These are phyloP conservation scores for Balaenoptera acutorostrata DNA, from an alignment of 2,113 vertebrate genomes.

Conservation along the genomic window DNA sequence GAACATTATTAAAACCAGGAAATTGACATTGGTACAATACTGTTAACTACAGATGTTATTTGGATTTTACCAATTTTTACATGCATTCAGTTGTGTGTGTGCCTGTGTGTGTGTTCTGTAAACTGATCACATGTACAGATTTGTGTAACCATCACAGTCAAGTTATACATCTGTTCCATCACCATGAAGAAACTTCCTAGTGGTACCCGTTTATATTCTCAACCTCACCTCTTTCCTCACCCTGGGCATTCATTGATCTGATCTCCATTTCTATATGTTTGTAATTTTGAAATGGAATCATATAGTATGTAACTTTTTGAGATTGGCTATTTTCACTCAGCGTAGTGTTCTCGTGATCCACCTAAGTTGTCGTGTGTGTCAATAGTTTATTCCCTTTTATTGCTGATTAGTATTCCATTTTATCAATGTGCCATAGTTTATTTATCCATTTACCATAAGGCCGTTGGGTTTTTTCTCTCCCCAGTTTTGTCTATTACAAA, in stretches of 20 bases:
- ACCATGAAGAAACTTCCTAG: neutral
- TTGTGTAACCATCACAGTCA: neutral
- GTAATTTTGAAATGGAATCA: neutral
- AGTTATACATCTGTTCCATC: neutral
- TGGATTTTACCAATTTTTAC: neutral
- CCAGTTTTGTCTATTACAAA: no score
- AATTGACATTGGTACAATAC: neutral
- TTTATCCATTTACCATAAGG: no score
- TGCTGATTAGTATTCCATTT: no score
- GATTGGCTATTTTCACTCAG: no score
- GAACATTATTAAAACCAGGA: no score
- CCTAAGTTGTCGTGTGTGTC: no score
- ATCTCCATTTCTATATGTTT: neutral
- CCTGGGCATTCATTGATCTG: neutral
- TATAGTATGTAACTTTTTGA: neutral
- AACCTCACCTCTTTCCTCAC: neutral
- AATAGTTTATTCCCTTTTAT: no score
- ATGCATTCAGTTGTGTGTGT: neutral
- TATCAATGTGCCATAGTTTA: no score
- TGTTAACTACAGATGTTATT: neutral
- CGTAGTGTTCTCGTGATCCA: no score
- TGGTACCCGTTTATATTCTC: neutral
- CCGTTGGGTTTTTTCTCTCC: no score
- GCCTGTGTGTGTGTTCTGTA: neutral
- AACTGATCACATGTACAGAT: neutral